Evolutionary conservation across 1,140 invertebrate species (phyloP), one percentile per base, ranked within the genome.

Genomic region (Glossosoma conforme): DNA sequence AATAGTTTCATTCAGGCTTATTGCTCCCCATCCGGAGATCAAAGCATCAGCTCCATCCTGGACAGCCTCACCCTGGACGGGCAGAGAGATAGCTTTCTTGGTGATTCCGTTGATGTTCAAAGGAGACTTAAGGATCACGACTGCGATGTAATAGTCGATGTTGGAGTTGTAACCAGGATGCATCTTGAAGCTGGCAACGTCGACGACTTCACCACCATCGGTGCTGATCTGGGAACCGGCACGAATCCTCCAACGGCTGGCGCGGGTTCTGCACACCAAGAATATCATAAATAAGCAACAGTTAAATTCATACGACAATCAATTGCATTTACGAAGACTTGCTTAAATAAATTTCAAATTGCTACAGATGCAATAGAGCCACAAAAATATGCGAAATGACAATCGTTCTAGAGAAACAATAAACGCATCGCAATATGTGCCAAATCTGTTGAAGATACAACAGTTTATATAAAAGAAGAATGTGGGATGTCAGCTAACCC

Each of bases 11-110:
- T 30, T 42, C 44, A 54, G 37, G 9, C 20, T 13, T 20, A 37
- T 30, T 30, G 62, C 59, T 17, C 67, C 67, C 70, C 72, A 75
- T n/a, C 72, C 73, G 10, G 65, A 66, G 19, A 75, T 58, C 0
- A 63, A n/a, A 28, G 63, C 56, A 0, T 60, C 30, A 1, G 52
- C 42, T 6, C 64, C 68, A 2, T 43, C 42, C 3, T 46, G 22
- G 2, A 66, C 56, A 5, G 56, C 52, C 25, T 61, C 57, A 8
- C 56, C 36, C 1, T 47, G 52, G 11, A 40, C 19, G 35, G 52
- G 52, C 15, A 55, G 52, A 19, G 24, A 30, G 17, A 38, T 11
- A 17, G 42, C 32, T 13, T 17, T 21, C 25, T 45, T 46, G 24
- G 35, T 38, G 14, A n/a, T 37, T 25, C 20, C 21, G 18, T 36